phyloP scores from a whole-genome alignment of 1,140 invertebrate species.

The Macrosteles quadrilineatus region DNA sequence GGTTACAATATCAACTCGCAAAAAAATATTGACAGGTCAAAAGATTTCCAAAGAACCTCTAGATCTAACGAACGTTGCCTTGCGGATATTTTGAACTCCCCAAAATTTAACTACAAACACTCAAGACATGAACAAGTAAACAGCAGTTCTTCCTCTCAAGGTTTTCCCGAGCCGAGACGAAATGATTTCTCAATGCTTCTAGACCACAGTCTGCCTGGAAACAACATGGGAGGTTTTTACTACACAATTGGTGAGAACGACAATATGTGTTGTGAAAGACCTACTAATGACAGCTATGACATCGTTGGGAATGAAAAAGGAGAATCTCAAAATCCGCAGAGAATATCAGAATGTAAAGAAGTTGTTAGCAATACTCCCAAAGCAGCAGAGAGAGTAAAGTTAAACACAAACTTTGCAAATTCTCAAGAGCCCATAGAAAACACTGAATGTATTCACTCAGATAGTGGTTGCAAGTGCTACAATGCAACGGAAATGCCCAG shows the following conservation, averaged over 20 bases:
- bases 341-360: conserved; percentile 11
- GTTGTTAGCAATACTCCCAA: conserved; percentile 9
- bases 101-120: conserved; percentile 11
- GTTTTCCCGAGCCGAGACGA: neutral
- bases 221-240: neutral
- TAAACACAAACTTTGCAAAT: conserved; percentile 21
- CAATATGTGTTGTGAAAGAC: neutral
- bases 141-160: neutral
- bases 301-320: neutral
- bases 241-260: conserved; percentile 11
- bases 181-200: neutral
- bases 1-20: conserved; percentile 15
- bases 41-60: neutral
- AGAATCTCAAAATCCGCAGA: neutral
- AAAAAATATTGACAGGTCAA: neutral
- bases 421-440: neutral
- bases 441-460: conserved; percentile 12
- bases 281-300: neutral
- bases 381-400: neutral
- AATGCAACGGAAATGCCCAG: neutral
- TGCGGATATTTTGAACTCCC: conserved; percentile 13
- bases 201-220: neutral
- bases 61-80: conserved; percentile 8
- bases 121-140: neutral
- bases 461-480: conserved; percentile 12